Base-by-base conservation (phyloP, 1,140 invertebrate genomes). In the Diabrotica virgifera region DNA sequence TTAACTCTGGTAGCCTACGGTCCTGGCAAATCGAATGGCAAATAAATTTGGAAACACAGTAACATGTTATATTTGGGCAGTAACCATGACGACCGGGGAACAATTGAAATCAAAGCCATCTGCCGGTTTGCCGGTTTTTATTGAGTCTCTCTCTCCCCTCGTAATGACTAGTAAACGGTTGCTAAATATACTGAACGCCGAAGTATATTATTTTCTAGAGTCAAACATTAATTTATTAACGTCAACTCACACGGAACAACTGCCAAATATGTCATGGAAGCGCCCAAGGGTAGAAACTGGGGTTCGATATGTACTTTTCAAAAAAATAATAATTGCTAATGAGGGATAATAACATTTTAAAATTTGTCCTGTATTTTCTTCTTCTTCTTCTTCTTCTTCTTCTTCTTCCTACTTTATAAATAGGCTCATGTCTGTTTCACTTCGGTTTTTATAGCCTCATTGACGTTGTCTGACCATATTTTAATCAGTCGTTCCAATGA, bases 141-240 rank as follows among this genome's bases (percentile, higher is more conserved):
- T 71, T 71, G 67, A 70, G 63, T 68, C 55, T 57, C 70, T 57
- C 70, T 69, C 66, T 70, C 73, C 73, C 70, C 67, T 73, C 54
- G 70, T 74, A 70, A 74, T 70, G 67, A 68, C 62, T 66, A 65
- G 65, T 74, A 73, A 74, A 73, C 68, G 70, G 70, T 70, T 68
- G 72, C 73, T 74, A 74, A 74, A 74, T 74, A 74, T 70, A 73
- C 71, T 72, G 60, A 59, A 68, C 40, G 65, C 68, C 66, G 64
- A 64, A 73, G 65, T 74, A 71, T 74, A 74, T 74, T 70, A 74
- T 74, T 73, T 74, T 68, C 57, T 70, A 72, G 67, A 66, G 70
- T 69, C 64, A 64, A 73, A 60, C 64, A 67, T 66, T 70, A 74
- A 74, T 74, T 74, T 74, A 74, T 74, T 72, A 64, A 68, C 61